Conservation (phyloP, 2,797 vertebrate genomes). For the Gobionotothen gibberifrons region DNA sequence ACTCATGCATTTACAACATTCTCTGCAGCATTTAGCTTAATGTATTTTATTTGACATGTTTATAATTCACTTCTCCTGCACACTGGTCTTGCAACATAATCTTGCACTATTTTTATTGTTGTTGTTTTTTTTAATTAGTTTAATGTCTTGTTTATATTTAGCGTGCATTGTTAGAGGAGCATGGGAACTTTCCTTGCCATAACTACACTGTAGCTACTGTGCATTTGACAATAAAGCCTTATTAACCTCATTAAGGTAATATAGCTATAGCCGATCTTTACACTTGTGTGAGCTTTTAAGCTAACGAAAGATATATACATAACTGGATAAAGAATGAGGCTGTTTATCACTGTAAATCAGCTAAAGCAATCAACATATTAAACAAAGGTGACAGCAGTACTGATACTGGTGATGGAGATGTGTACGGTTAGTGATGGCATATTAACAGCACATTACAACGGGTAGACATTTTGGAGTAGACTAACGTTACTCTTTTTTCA, state of each 20-base stretch:
- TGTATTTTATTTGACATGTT: too few species aligned
- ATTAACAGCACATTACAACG: neutral
- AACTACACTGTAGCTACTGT: too few species aligned
- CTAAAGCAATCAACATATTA: neutral
- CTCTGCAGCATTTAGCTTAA: too few species aligned
- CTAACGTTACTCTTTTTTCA: neutral
- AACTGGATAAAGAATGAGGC: neutral
- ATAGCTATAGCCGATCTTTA: neutral
- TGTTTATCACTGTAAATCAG: neutral
- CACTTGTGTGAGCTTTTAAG: neutral
- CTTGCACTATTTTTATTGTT: too few species aligned
- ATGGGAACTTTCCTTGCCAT: too few species aligned
- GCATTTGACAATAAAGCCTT: too few species aligned
- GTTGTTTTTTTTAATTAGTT: too few species aligned
- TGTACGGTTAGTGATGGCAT: neutral
- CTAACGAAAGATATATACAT: neutral
- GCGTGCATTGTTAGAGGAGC: too few species aligned
- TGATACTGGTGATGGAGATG: neutral
- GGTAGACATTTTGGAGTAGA: neutral
- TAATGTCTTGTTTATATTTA: too few species aligned
- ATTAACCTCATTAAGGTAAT: neutral
- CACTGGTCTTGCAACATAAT: too few species aligned
- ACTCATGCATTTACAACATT: too few species aligned
- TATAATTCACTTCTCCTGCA: too few species aligned
- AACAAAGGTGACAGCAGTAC: constrained; percentile 32